A percentile compares a stretch with the other conserved stretches of the same genome.
Conservation (phyloP, 2,888 invertebrate genomes). For the Xestia xanthographa region DNA sequence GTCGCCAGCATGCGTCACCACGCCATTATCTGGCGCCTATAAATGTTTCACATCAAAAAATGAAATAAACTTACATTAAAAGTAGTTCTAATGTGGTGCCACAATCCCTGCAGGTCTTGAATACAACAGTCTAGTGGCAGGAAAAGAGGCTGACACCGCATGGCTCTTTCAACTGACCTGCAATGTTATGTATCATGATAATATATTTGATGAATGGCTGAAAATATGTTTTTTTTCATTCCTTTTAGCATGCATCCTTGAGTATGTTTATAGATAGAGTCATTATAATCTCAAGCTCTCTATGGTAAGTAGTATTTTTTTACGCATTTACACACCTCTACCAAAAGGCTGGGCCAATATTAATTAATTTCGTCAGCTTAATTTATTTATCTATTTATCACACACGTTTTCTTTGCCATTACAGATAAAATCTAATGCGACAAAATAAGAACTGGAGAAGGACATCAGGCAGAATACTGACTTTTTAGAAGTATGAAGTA, state of each 20-base stretch:
- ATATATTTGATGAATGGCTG: neutral
- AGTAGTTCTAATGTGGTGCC: constrained; percentile 84
- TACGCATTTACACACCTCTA: neutral
- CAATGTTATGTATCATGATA: constrained; percentile 26
- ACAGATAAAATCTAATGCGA: too few species aligned
- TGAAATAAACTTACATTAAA: constrained; percentile 80
- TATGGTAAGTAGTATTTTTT: too few species aligned
- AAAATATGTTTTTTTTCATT: neutral
- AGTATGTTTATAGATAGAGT: neutral
- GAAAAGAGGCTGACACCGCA: constrained; percentile 76
- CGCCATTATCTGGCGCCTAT: too few species aligned
- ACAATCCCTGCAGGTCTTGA: constrained; percentile 85
- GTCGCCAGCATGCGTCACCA: too few species aligned
- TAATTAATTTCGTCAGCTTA: neutral
- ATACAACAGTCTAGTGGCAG: constrained; percentile 85
- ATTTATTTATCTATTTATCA: too few species aligned
- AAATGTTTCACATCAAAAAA: too few species aligned
- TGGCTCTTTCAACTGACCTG: constrained; percentile 84
- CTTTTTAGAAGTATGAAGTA: neutral
- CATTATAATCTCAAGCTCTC: neutral
- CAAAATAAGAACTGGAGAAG: neutral
- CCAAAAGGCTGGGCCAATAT: neutral
- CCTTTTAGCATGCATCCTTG: neutral
- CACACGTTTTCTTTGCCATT: too few species aligned
- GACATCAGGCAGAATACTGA: neutral